Evolutionary conservation across 2,888 invertebrate species (phyloP).

Genomic region (Drosophila eohydei): DNA sequence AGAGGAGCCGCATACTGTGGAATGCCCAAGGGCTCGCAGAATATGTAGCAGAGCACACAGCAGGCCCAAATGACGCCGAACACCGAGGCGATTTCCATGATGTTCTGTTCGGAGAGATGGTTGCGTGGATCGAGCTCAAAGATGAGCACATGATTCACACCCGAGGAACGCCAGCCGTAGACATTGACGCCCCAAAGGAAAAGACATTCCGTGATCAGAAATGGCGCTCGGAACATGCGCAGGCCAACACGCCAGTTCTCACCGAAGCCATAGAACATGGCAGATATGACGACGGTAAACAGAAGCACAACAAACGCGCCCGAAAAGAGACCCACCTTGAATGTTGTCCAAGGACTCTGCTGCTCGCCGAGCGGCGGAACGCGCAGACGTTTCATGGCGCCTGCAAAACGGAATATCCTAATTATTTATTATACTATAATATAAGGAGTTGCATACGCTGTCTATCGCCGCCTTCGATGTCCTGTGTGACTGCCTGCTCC

Average conservation of each 20-base stretch:
- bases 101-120: conserved; percentile 91
- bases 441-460: conserved; percentile 83
- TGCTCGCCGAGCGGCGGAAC: conserved; percentile 95
- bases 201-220: conserved; percentile 90
- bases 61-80: conserved; percentile 91
- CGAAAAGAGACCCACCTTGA: conserved; percentile 93
- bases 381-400: conserved; percentile 93
- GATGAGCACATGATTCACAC: conserved; percentile 93
- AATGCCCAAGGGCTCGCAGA: conserved; percentile 88
- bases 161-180: conserved; percentile 92
- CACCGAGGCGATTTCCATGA: conserved; percentile 91
- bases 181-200: conserved; percentile 93
- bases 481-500: conserved; percentile 89
- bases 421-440: not conserved
- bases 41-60: conserved; percentile 89
- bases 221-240: conserved; percentile 91
- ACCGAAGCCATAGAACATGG: conserved; percentile 85
- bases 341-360: conserved; percentile 92
- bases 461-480: conserved; percentile 91
- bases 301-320: conserved; percentile 92
- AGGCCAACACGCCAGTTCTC: conserved; percentile 89
- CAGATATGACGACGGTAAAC: conserved; percentile 89
- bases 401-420: conserved; percentile 62
- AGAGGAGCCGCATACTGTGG: conserved; percentile 92
- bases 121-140: conserved; percentile 93